Evolutionary conservation across 2,888 invertebrate genomes (phyloP).

Genomic region (Thysanoteuthis rhombus): DNA sequence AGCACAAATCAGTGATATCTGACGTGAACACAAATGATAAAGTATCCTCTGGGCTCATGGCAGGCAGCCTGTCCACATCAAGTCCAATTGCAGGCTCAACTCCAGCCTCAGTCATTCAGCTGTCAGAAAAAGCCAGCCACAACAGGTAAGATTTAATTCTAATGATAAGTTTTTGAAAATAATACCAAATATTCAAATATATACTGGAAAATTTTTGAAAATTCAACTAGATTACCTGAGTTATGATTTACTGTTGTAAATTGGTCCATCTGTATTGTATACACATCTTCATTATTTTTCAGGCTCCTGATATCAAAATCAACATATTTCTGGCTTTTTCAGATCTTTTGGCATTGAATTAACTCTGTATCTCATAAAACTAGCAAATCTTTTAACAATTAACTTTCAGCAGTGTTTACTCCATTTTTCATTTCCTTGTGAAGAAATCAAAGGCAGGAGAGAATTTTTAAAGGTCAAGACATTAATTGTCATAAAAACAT

Average conservation of each 20-base stretch:
- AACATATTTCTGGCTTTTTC: too few species aligned
- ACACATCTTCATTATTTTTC: too few species aligned
- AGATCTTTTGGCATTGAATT: not conserved
- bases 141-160: conserved; percentile 43
- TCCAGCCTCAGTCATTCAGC: conserved; percentile 61
- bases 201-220: too few species aligned
- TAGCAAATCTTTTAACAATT: not conserved
- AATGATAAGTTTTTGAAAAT: not conserved
- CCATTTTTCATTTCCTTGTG: not conserved
- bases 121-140: conserved; percentile 45
- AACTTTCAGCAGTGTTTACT: not conserved
- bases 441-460: too few species aligned
- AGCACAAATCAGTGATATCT: conserved; percentile 13
- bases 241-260: too few species aligned
- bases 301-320: too few species aligned
- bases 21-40: conserved; percentile 28
- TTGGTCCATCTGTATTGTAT: too few species aligned
- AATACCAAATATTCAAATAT: too few species aligned
- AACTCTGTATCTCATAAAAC: not conserved
- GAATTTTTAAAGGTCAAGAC: too few species aligned
- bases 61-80: conserved; percentile 41
- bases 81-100: conserved; percentile 55
- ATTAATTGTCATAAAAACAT: too few species aligned
- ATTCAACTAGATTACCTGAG: too few species aligned
- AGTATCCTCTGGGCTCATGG: conserved; percentile 28